Percentiles rank a stretch among this genome's conserved stretches.
Evolutionary conservation across 2,113 vertebrate genomes (phyloP).

Genomic region (Ictalurus furcatus): DNA sequence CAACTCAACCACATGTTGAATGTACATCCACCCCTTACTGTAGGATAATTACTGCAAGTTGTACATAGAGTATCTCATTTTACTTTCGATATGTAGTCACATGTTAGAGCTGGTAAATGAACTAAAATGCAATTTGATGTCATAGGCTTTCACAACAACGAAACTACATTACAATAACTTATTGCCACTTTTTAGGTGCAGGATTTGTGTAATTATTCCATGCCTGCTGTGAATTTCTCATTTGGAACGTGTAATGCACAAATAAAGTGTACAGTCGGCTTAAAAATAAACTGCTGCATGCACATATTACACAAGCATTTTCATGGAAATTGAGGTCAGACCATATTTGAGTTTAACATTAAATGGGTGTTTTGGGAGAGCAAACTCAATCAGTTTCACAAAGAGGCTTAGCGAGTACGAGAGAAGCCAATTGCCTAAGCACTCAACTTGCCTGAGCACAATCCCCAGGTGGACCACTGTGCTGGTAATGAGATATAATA

Average conservation of each 20-base stretch:
- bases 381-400: constrained; percentile 67
- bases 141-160: neutral
- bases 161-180: constrained; percentile 17
- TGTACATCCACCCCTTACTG: neutral
- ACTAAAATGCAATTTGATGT: neutral
- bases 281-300: constrained; percentile 53
- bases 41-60: neutral
- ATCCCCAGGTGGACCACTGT: constrained; percentile 68
- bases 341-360: constrained; percentile 71
- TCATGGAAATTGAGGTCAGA: constrained; percentile 57
- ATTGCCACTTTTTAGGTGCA: neutral
- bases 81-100: neutral
- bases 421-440: constrained; percentile 69
- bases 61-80: neutral
- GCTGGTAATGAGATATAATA: constrained; percentile 75
- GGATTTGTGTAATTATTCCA: constrained; percentile 29
- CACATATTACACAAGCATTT: constrained; percentile 55
- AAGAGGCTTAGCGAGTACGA: constrained; percentile 42
- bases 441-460: constrained; percentile 67
- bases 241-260: constrained; percentile 40
- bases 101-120: neutral
- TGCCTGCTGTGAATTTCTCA: constrained; percentile 30
- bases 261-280: constrained; percentile 30
- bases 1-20: neutral
- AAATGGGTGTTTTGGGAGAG: constrained; percentile 64